phyloP scores from a whole-genome alignment of 2,797 vertebrate genomes.

The Sebastolobus alascanus region DNA sequence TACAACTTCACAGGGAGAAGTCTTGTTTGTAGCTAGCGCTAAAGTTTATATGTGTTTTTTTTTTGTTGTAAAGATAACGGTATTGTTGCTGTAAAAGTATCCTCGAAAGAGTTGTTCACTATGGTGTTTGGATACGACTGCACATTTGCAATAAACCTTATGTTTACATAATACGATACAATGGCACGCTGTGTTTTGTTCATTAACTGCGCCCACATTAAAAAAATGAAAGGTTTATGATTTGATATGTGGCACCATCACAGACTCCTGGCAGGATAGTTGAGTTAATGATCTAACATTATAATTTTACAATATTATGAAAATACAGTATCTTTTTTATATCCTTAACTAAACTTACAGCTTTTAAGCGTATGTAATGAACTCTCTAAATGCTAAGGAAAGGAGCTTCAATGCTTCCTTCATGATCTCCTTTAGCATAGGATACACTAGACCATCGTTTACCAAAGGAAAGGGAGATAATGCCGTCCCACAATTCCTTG shows the following conservation, averaged over 20 bases:
- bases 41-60: constrained; percentile 66
- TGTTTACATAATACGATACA: constrained; percentile 83
- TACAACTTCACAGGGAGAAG: constrained; percentile 81
- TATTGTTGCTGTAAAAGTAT: constrained; percentile 86
- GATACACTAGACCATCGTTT: too few relatives aligned
- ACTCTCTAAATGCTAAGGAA: too few relatives aligned
- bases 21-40: constrained; percentile 66
- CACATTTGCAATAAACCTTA: constrained; percentile 90
- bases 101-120: constrained; percentile 77
- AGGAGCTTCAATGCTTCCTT: too few relatives aligned
- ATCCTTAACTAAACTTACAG: not conserved
- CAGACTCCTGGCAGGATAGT: not conserved
- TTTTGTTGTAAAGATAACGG: constrained; percentile 81
- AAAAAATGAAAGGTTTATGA: not conserved
- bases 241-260: not conserved
- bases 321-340: not conserved
- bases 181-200: constrained; percentile 48
- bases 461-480: too few relatives aligned
- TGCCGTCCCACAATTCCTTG: too few relatives aligned
- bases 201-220: not conserved
- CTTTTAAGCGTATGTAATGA: not conserved
- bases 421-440: too few relatives aligned
- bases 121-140: constrained; percentile 87
- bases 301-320: not conserved
- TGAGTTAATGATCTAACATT: not conserved